Evolutionary conservation across 2,797 vertebrate genomes (phyloP).

Genomic region (Phalloptychus januarius): DNA sequence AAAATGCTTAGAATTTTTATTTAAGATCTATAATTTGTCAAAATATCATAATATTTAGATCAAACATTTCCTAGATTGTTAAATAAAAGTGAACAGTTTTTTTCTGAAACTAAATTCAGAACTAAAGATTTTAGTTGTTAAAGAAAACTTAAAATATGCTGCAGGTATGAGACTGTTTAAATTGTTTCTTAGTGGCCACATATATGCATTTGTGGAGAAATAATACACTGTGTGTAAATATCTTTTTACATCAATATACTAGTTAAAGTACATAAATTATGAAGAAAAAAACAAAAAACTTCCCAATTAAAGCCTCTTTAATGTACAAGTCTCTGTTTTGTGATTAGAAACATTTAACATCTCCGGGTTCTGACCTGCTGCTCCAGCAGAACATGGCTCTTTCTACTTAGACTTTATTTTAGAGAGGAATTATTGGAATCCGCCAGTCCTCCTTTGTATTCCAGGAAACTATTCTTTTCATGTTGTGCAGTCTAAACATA

Average conservation of each 20-base stretch:
- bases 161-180: background rate
- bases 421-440: background rate
- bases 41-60: no score
- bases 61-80: no score
- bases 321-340: background rate
- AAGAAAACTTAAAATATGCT: background rate
- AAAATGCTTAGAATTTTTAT: no score
- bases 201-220: background rate
- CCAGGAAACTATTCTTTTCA: background rate
- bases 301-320: background rate
- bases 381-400: background rate
- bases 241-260: background rate
- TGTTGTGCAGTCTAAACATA: constrained; percentile 16
- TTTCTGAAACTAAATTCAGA: background rate
- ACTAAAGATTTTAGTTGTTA: background rate
- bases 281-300: background rate
- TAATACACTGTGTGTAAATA: background rate
- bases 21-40: no score
- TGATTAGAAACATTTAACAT: background rate
- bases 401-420: background rate
- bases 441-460: background rate
- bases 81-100: no score
- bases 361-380: background rate
- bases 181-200: background rate
- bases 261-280: background rate